Conservation (phyloP, 2,113 vertebrate species). For the Camelus dromedarius region DNA sequence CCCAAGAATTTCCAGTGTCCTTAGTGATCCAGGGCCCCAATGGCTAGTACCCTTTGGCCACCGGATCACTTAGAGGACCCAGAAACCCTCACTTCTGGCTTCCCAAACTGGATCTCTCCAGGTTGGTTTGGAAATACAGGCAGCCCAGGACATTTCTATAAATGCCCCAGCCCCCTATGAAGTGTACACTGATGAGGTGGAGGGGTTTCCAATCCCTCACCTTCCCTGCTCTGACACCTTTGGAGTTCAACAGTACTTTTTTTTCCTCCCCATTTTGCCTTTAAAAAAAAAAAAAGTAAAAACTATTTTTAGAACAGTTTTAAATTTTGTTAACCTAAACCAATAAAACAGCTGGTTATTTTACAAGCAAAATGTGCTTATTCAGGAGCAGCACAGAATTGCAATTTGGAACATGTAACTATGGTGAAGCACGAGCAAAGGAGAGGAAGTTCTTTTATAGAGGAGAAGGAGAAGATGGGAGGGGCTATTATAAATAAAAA, state of each 20-base stretch:
- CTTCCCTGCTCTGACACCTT: background rate
- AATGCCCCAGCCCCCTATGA: background rate
- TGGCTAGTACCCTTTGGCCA: background rate
- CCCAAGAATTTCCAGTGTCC: background rate
- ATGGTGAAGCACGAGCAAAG: too few relatives aligned
- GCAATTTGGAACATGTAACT: too few relatives aligned
- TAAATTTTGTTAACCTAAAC: background rate
- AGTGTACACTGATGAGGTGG: background rate
- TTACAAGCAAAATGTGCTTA: too few relatives aligned
- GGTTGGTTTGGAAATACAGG: background rate
- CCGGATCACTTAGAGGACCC: background rate
- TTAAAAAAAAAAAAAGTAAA: background rate
- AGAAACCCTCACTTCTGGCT: background rate
- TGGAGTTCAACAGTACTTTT: background rate
- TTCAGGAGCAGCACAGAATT: too few relatives aligned
- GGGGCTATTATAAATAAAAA: too few relatives aligned
- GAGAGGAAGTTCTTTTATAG: too few relatives aligned
- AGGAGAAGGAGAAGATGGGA: too few relatives aligned
- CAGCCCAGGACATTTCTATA: background rate
- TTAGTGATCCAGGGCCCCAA: background rate
- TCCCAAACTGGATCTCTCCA: background rate
- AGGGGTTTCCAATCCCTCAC: background rate
- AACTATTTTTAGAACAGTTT: constrained; percentile 32
- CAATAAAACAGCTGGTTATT: too few relatives aligned
- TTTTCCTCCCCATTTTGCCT: background rate